These are phyloP conservation scores for Enteromius radiatus DNA, from an alignment of 2,797 vertebrate genomes.

Conservation along the genomic window DNA sequence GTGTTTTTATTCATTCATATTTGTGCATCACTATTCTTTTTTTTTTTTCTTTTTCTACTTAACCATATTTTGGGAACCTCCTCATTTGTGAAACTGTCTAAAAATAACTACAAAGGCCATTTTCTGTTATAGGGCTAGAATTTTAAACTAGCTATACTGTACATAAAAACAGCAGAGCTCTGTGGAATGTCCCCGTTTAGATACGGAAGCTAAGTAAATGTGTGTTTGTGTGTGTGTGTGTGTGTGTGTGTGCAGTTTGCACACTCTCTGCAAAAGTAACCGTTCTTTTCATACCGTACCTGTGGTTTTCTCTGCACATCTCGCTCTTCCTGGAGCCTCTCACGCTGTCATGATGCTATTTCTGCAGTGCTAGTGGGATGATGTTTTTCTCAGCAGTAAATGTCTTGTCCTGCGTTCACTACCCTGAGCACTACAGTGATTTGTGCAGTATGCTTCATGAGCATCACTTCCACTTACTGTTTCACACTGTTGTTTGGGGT, in stretches of 20 bases:
- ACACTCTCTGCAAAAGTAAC: background rate
- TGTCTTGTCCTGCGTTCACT: conserved; percentile 1
- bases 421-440: background rate
- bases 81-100: background rate
- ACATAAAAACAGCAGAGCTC: background rate
- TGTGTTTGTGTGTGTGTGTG: background rate
- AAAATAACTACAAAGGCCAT: background rate
- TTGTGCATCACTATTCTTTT: background rate
- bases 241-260: background rate
- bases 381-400: background rate
- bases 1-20: background rate
- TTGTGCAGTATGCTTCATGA: background rate
- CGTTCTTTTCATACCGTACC: background rate
- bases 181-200: background rate
- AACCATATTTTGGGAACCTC: background rate
- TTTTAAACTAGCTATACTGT: background rate
- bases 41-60: background rate
- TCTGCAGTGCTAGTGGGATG: conserved; percentile 31
- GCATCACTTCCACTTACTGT: background rate
- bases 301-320: conserved; percentile 35
- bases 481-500: background rate
- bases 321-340: background rate
- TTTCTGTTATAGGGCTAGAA: background rate
- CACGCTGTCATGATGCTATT: conserved; percentile 33
- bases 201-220: background rate